Conservation (phyloP, 2,797 vertebrate genomes). For the Thaleichthys pacificus region DNA sequence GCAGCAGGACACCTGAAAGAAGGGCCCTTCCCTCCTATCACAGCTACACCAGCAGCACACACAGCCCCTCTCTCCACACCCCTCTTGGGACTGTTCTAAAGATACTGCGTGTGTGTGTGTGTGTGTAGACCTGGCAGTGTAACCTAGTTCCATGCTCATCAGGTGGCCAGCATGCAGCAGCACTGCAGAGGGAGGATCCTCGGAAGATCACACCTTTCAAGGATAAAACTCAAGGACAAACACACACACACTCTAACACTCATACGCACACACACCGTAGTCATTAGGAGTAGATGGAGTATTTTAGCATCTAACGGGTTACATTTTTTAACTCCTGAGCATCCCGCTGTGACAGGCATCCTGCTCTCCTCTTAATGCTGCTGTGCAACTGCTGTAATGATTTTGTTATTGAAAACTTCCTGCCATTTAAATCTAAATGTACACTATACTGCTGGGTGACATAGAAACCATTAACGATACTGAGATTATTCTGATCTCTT, state of each 20-base stretch:
- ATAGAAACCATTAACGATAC: neutral
- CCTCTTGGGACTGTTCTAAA: constrained; percentile 47
- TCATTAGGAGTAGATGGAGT: too few species aligned
- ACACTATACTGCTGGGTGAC: neutral
- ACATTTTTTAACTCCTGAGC: neutral
- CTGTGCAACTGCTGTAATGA: neutral
- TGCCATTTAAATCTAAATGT: neutral
- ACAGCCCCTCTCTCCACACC: constrained; percentile 31
- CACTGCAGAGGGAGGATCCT: constrained; percentile 72
- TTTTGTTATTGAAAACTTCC: neutral
- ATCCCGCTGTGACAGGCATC: neutral
- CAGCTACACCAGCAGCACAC: constrained; percentile 30
- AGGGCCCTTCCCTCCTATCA: neutral
- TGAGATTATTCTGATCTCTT: neutral
- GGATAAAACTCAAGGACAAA: constrained; percentile 65
- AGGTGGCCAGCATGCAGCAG: constrained; percentile 64
- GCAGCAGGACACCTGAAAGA: neutral
- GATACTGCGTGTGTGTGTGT: constrained; percentile 39
- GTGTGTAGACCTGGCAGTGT: constrained; percentile 35
- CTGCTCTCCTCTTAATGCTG: neutral
- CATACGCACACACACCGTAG: too few species aligned
- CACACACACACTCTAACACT: neutral
- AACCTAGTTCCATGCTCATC: constrained; percentile 66
- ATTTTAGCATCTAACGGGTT: too few species aligned
- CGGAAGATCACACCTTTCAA: constrained; percentile 51